phyloP scores from a whole-genome alignment of 2,113 vertebrate genomes.

The Mohoua ochrocephala region DNA sequence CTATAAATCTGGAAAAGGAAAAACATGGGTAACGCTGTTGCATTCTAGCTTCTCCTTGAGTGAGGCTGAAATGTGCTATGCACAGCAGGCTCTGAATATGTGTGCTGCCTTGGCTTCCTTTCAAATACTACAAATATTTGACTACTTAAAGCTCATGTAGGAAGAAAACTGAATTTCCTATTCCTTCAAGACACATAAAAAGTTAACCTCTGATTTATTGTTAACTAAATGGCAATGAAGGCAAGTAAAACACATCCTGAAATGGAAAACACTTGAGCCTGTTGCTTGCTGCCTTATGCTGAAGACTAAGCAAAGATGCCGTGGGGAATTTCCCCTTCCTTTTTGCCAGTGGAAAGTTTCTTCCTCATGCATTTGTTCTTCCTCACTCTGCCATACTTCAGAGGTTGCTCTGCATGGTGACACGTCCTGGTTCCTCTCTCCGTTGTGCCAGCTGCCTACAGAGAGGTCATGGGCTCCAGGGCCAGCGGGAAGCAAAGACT shows the following conservation, averaged over 20 bases:
- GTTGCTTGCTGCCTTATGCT: background rate
- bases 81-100: background rate
- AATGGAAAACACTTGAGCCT: background rate
- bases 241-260: background rate
- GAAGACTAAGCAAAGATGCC: background rate
- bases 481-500: fast-evolving
- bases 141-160: background rate
- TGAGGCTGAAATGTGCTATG: background rate
- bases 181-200: background rate
- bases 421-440: background rate
- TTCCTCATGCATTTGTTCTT: fast-evolving
- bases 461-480: background rate
- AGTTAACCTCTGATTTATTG: background rate
- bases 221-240: background rate
- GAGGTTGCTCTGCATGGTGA: background rate
- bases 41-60: background rate
- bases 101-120: background rate
- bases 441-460: fast-evolving
- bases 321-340: background rate
- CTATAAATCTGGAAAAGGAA: background rate
- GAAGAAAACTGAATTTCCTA: background rate
- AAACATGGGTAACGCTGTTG: background rate
- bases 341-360: background rate
- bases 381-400: background rate
- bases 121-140: background rate